Percentiles rank a stretch among this genome's conserved stretches.
phyloP scores from a whole-genome alignment of 2,797 vertebrate genomes.

The Gymnothorax javanicus region DNA sequence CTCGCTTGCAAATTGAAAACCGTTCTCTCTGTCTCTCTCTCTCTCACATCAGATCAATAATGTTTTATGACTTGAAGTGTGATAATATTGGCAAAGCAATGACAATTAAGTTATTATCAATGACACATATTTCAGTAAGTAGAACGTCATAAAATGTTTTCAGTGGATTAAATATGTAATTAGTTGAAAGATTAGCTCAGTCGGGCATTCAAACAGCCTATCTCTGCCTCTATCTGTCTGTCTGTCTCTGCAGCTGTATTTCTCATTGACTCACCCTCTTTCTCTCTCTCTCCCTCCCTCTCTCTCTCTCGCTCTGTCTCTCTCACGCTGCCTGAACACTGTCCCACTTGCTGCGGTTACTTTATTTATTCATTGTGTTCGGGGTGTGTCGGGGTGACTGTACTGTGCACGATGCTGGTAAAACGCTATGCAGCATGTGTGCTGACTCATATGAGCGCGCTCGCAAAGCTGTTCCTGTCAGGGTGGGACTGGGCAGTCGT shows the following conservation, averaged over 20 bases:
- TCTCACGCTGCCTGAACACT: neutral
- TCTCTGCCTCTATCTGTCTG: neutral
- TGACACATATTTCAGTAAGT: no score
- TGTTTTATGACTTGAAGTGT: no score
- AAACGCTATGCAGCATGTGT: no score
- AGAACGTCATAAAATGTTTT: no score
- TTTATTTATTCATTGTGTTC: slow-evolving; percentile 11
- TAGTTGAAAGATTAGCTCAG: neutral
- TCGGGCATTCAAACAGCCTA: neutral
- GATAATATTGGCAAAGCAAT: no score
- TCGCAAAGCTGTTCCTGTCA: neutral
- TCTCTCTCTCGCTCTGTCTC: neutral
- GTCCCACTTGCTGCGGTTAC: neutral
- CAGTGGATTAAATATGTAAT: no score
- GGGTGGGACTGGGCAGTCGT: neutral
- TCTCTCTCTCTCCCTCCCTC: neutral
- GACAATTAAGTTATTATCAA: no score
- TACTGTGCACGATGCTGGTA: neutral
- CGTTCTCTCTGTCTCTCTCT: neutral
- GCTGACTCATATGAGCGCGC: neutral
- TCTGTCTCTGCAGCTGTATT: neutral
- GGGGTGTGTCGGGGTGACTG: neutral
- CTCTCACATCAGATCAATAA: neutral
- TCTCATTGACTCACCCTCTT: neutral
- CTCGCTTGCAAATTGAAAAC: neutral